phyloP scores from a whole-genome alignment of 1,140 invertebrate genomes.

The Anadara kagoshimensis region DNA sequence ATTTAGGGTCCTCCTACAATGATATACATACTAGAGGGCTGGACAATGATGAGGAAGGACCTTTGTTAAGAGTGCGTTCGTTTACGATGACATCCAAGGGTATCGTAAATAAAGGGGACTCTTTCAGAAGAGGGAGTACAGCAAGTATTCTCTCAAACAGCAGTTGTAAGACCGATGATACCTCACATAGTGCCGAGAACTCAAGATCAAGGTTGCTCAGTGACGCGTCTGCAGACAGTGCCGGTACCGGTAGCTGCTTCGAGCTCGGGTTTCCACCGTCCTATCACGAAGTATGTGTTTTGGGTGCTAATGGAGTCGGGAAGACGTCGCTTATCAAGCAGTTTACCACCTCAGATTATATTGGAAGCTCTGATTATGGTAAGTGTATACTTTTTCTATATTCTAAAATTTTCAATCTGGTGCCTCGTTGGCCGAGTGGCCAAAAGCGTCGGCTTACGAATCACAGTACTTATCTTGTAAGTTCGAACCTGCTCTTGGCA shows the following conservation, averaged over 20 bases:
- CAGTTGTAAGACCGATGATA: slow-evolving; percentile 17
- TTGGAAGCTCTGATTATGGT: neutral
- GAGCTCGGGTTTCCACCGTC: slow-evolving; percentile 40
- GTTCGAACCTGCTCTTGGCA: too few relatives aligned
- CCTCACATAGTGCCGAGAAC: slow-evolving; percentile 5
- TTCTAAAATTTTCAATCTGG: too few relatives aligned
- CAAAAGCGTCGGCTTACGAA: too few relatives aligned
- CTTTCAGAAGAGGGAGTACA: slow-evolving; percentile 80
- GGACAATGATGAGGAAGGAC: too few relatives aligned
- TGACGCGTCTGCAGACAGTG: slow-evolving; percentile 9
- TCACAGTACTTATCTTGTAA: too few relatives aligned
- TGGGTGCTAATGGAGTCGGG: slow-evolving; percentile 90
- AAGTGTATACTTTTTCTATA: neutral
- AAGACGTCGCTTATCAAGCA: slow-evolving; percentile 92
- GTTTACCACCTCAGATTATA: slow-evolving; percentile 93
- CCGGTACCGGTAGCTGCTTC: slow-evolving; percentile 28
- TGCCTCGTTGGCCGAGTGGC: too few relatives aligned
- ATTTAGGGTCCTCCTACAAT: too few relatives aligned
- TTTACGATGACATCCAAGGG: slow-evolving; percentile 90
- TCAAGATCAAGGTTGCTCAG: slow-evolving; percentile 1
- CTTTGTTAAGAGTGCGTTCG: slow-evolving; percentile 80
- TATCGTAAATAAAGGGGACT: slow-evolving; percentile 92
- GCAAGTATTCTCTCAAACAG: slow-evolving; percentile 24
- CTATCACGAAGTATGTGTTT: slow-evolving; percentile 85
- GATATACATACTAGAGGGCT: too few relatives aligned